Evolutionary conservation across 1,140 invertebrate genomes (phyloP).

Genomic region (Drosophila guanche): DNA sequence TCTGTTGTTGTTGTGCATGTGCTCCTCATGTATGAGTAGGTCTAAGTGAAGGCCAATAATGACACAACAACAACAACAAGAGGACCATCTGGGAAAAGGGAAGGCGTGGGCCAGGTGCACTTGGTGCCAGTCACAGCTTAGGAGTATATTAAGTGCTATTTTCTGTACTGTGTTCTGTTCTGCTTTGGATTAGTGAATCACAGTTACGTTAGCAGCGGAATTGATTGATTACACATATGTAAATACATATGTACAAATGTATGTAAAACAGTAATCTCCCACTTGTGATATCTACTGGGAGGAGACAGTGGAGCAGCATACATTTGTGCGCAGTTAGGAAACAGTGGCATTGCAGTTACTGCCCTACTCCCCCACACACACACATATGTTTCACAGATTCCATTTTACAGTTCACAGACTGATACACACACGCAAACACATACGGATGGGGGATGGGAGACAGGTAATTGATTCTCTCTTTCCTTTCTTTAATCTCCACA

Average conservation of each 20-base stretch:
- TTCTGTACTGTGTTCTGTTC: conserved; percentile 24
- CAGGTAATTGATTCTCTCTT: conserved; percentile 52
- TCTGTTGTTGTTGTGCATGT: conserved; percentile 4
- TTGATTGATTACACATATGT: conserved; percentile 33
- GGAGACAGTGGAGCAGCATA: conserved; percentile 26
- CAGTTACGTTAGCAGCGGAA: conserved; percentile 36
- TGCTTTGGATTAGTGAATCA: conserved; percentile 32
- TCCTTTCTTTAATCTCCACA: conserved; percentile 1
- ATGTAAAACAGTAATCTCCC: not conserved
- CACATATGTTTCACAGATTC: conserved; percentile 5
- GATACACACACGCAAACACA: conserved; percentile 14
- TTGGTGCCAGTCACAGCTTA: conserved; percentile 8
- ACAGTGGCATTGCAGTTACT: conserved; percentile 15
- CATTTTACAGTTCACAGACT: conserved; percentile 39
- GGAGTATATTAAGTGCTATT: no score
- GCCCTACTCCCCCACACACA: conserved; percentile 7
- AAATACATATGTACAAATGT: not conserved
- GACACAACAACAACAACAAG: conserved; percentile 33
- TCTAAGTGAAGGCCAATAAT: conserved; percentile 41
- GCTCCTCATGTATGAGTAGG: no score
- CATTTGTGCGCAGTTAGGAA: conserved; percentile 43
- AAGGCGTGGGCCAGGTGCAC: conserved; percentile 40
- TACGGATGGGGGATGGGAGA: conserved; percentile 24
- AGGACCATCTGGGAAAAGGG: not conserved
- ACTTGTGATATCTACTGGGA: no score